phyloP scores from a whole-genome alignment of 1,140 invertebrate species.

The Papilio aristodemus region DNA sequence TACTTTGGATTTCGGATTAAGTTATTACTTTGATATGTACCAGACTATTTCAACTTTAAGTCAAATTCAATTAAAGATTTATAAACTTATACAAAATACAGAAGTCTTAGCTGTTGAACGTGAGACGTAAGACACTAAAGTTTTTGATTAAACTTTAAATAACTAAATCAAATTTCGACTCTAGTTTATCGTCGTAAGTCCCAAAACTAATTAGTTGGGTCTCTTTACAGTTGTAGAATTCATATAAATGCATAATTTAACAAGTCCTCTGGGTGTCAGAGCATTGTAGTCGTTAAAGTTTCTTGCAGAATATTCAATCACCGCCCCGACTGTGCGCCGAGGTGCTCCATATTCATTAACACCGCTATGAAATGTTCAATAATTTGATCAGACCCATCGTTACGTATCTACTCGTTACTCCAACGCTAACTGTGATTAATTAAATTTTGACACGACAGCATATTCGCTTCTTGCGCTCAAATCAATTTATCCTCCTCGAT shows the following conservation, averaged over 20 bases:
- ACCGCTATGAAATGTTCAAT: constrained; percentile 27
- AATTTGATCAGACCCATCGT: constrained; percentile 27
- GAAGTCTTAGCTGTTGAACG: background rate
- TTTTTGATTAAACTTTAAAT: constrained; percentile 21
- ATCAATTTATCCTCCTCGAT: constrained; percentile 15
- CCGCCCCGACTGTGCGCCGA: background rate
- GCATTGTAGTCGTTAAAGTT: constrained; percentile 30
- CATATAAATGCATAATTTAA: constrained; percentile 31
- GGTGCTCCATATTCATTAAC: constrained; percentile 26
- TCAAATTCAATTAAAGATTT: constrained; percentile 17
- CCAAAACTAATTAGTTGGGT: constrained; percentile 28
- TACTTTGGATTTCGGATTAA: too few species aligned
- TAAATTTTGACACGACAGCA: constrained; percentile 21
- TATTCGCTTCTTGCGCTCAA: constrained; percentile 18
- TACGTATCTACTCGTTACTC: constrained; percentile 18
- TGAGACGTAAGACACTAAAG: constrained; percentile 19
- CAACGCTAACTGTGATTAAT: constrained; percentile 27
- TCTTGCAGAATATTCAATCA: constrained; percentile 32
- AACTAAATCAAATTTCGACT: constrained; percentile 11
- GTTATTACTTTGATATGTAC: too few species aligned
- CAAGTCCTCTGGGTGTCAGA: constrained; percentile 27
- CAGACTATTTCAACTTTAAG: background rate
- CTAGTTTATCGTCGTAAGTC: constrained; percentile 15
- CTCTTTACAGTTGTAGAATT: constrained; percentile 23
- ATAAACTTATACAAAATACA: background rate